Percentiles rank a stretch among this genome's conserved stretches.
Conservation (phyloP, 2,113 vertebrate species). For the Penelope pileata region DNA sequence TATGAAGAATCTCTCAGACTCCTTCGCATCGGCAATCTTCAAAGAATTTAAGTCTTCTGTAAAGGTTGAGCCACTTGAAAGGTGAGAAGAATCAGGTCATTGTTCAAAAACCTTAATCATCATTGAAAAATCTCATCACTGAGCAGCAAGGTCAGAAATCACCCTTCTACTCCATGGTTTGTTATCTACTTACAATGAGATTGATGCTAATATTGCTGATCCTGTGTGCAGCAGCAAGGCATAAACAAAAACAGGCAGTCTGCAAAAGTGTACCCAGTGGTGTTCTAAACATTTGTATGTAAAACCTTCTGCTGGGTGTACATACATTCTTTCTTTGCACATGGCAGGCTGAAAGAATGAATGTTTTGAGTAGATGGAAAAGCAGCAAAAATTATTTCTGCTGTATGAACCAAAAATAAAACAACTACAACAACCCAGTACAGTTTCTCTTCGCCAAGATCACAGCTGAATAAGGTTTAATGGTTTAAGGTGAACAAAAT, state of each 20-base stretch:
- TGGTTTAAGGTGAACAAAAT: neutral
- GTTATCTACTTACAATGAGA: neutral
- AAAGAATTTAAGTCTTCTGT: neutral
- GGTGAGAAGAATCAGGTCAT: neutral
- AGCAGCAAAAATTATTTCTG: neutral
- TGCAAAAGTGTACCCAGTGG: neutral
- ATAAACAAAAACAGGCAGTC: neutral
- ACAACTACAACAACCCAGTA: neutral
- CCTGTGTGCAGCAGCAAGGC: neutral
- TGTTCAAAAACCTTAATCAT: neutral
- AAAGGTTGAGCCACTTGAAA: neutral
- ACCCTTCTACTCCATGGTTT: neutral
- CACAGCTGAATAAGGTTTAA: neutral
- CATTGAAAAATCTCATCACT: neutral
- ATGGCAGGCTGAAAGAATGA: neutral
- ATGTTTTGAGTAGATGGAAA: neutral
- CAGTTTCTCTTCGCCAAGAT: neutral
- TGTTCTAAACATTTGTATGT: neutral
- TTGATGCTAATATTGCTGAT: neutral
- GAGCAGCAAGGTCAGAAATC: neutral
- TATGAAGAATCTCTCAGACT: neutral
- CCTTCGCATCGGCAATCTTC: neutral
- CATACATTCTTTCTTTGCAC: neutral
- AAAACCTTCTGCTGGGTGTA: neutral
- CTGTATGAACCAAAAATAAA: neutral